Evolutionary conservation across 2,888 invertebrate species (phyloP).

Genomic region (Phymatocera aterrima): DNA sequence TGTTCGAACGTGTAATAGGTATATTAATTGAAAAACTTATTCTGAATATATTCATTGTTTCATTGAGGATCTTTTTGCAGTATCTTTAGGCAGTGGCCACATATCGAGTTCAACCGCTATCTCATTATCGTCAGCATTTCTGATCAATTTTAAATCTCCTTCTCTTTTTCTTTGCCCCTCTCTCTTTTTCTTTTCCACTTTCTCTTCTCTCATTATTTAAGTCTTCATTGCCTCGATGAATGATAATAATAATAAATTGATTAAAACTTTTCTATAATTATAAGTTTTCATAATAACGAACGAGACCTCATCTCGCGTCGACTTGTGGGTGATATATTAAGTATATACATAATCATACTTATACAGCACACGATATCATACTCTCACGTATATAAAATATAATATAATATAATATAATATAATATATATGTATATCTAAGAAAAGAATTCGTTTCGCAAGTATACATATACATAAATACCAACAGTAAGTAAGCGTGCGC

Average conservation of each 20-base stretch:
- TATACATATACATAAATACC: no score
- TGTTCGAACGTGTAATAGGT: no score
- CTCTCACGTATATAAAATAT: no score
- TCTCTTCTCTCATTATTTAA: neutral
- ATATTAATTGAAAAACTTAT: neutral
- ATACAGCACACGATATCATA: no score
- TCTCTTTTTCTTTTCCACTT: neutral
- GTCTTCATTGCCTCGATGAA: conserved; percentile 29
- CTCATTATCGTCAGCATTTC: neutral
- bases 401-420: no score
- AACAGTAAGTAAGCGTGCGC: no score
- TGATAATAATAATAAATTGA: conserved; percentile 10
- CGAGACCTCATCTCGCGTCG: no score
- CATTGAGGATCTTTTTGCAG: neutral
- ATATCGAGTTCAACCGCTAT: neutral
- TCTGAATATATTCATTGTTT: neutral
- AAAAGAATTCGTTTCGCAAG: no score
- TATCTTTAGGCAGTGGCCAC: neutral
- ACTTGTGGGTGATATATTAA: no score
- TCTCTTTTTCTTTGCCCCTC: neutral
- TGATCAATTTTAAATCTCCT: neutral
- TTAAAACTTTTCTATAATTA: neutral
- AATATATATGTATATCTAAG: no score
- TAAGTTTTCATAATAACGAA: no score
- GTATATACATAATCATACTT: no score